Evolutionary conservation across 2,888 invertebrate species (phyloP).

Genomic region (Aleiodes alternator): DNA sequence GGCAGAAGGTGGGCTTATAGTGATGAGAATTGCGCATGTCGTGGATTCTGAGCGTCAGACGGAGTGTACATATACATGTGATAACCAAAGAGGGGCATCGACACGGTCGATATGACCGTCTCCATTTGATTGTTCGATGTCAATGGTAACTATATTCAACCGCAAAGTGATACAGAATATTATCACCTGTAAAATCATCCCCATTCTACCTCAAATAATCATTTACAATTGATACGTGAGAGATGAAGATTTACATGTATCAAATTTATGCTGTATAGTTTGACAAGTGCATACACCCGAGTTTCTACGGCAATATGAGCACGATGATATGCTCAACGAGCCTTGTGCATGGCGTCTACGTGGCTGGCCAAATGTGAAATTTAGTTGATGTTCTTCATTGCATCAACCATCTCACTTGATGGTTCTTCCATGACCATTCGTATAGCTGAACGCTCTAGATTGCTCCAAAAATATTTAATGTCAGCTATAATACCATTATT

Average conservation of each 20-base stretch:
- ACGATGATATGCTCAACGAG: neutral
- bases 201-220: too few relatives aligned
- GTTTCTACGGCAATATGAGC: neutral
- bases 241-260: too few relatives aligned
- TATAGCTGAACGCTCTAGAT: neutral
- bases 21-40: slow-evolving; percentile 42
- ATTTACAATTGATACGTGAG: too few relatives aligned
- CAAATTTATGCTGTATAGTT: too few relatives aligned
- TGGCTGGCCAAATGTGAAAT: slow-evolving; percentile 19
- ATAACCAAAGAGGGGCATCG: slow-evolving; percentile 17
- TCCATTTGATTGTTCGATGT: slow-evolving; percentile 38
- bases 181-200: neutral
- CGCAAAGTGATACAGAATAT: slow-evolving; percentile 9
- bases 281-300: too few relatives aligned
- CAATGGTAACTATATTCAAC: slow-evolving; percentile 15
- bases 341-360: neutral
- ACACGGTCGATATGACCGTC: slow-evolving; percentile 42
- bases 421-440: neutral
- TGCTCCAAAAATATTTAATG: slow-evolving; percentile 7
- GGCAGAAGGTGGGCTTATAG: neutral
- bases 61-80: slow-evolving; percentile 25
- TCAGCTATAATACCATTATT: too few relatives aligned
- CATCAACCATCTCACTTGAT: neutral
- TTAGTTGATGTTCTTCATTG: neutral
- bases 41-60: slow-evolving; percentile 12